Base-by-base conservation (phyloP, 2,888 invertebrate species). In the Hoplodrina ambigua region DNA sequence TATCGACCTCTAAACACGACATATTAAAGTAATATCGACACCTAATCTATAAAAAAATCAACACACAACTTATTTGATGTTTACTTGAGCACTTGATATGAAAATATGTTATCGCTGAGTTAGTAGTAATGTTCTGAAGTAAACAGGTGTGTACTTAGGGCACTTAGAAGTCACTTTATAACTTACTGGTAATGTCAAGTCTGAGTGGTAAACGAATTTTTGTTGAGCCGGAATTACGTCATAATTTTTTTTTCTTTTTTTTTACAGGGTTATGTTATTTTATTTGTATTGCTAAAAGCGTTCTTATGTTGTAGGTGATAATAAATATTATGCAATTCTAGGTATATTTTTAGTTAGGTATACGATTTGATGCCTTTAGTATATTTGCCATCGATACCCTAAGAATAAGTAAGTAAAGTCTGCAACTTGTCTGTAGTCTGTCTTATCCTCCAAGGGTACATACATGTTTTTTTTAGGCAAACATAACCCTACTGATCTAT, bases 71-170 rank as follows among this genome's bases (percentile, higher is more conserved):
- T 85, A 81, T 85, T 88, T 86, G 80, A 86, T 94, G 88, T 95
- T 94, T 91, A 87, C 91, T 80, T 86, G 87, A 85, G 88, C 95
- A 95, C 95, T 95, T 95, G 94, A 95, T 94, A 94, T 89, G 90
- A 88, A 90, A 91, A 90, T 92, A 87, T 89, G 88, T 86, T 86
- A 89, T 88, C 87, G 85, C 78, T 1, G 83, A 73, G 61, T 69
- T 79, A 82, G 80, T 77, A 69, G 82, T 81, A 72, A 84, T 78
- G 82, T 86, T 87, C 82, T 88, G 87, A 87, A 87, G 77, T 91
- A 91, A 91, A 93, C 95, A 95, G 94, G 95, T 95, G 92, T 87
- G 91, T 82, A 81, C 81, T 76, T 81, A 77, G 84, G 88, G 71
- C 85, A 78, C 84, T 83, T 85, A 63, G 63, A 86, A 82, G 87